Percentiles rank a stretch among this genome's conserved stretches.
Conservation (phyloP, 2,797 vertebrate species). For the Betta splendens region DNA sequence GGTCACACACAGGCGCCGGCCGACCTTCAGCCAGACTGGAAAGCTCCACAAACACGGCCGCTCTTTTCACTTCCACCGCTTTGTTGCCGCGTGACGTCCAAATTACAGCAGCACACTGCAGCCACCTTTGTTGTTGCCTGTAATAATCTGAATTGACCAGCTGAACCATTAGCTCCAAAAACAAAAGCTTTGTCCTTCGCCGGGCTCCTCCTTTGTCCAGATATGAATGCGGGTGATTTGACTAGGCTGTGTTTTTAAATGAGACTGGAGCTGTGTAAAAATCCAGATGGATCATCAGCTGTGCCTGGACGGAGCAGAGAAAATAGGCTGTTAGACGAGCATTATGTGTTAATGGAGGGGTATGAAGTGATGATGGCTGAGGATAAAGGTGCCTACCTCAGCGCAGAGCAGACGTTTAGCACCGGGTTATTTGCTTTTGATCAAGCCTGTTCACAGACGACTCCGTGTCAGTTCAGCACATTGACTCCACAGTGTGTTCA, state of each 20-base stretch:
- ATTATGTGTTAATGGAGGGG: conserved; percentile 47
- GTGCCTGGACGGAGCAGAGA: conserved; percentile 33
- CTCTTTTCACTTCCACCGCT: conserved; percentile 9
- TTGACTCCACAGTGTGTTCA: no score
- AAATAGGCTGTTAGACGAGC: conserved; percentile 38
- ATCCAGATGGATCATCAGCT: conserved; percentile 53
- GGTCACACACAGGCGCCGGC: conserved; percentile 12
- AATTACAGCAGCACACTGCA: conserved; percentile 20
- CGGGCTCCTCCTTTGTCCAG: conserved; percentile 18
- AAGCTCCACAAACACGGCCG: neutral
- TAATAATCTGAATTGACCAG: conserved; percentile 37
- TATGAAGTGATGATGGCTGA: conserved; percentile 22
- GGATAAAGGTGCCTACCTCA: conserved; percentile 21
- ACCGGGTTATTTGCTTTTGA: conserved; percentile 2
- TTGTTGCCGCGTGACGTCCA: conserved; percentile 12
- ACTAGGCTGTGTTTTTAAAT: conserved; percentile 22
- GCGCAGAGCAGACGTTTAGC: conserved; percentile 5
- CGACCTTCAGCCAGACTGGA: conserved; percentile 42
- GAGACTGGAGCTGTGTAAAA: conserved; percentile 39
- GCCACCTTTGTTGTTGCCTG: conserved; percentile 29
- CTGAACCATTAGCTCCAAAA: conserved; percentile 31
- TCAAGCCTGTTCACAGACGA: neutral
- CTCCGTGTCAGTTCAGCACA: neutral
- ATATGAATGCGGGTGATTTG: conserved; percentile 36
- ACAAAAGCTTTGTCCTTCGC: conserved; percentile 31